Percentiles rank a stretch among this genome's conserved stretches.
Conservation (phyloP, 1,140 invertebrate genomes). For the Rhyzopertha dominica region DNA sequence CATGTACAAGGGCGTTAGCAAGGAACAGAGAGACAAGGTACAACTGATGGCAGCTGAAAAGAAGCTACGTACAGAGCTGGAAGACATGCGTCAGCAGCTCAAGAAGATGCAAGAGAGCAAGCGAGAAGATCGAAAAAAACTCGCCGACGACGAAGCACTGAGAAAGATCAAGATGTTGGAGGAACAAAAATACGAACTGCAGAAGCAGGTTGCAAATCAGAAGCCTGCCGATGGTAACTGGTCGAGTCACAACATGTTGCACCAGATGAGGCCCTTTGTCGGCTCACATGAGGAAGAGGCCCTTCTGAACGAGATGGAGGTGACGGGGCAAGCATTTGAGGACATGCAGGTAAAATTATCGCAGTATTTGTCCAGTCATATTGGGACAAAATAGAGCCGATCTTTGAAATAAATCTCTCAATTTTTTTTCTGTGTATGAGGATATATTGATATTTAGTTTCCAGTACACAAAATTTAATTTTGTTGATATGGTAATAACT, state of each 20-base stretch:
- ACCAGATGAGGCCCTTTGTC: conserved; percentile 55
- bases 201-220: conserved; percentile 77
- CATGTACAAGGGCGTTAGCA: conserved; percentile 95
- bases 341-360: conserved; percentile 80
- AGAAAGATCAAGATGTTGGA: conserved; percentile 93
- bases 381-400: too few species aligned
- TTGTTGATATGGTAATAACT: too few species aligned
- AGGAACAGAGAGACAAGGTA: conserved; percentile 94
- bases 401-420: too few species aligned
- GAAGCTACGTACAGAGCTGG: conserved; percentile 81
- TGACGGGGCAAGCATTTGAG: conserved; percentile 97
- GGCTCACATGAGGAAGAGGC: conserved; percentile 89
- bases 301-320: conserved; percentile 97
- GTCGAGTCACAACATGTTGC: conserved; percentile 46
- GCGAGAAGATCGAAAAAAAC: conserved; percentile 83
- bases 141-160: conserved; percentile 92
- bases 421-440: too few species aligned
- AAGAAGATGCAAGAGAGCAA: conserved; percentile 88
- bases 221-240: conserved; percentile 68
- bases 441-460: too few species aligned
- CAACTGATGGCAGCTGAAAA: conserved; percentile 94
- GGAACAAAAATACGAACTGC: conserved; percentile 79
- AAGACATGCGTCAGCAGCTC: conserved; percentile 78
- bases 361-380: too few species aligned
- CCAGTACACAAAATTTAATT: conserved; percentile 2